A percentile compares a stretch with the other conserved stretches of the same genome.
Evolutionary conservation across 2,797 vertebrate genomes (phyloP).

Genomic region (Spea hammondii): DNA sequence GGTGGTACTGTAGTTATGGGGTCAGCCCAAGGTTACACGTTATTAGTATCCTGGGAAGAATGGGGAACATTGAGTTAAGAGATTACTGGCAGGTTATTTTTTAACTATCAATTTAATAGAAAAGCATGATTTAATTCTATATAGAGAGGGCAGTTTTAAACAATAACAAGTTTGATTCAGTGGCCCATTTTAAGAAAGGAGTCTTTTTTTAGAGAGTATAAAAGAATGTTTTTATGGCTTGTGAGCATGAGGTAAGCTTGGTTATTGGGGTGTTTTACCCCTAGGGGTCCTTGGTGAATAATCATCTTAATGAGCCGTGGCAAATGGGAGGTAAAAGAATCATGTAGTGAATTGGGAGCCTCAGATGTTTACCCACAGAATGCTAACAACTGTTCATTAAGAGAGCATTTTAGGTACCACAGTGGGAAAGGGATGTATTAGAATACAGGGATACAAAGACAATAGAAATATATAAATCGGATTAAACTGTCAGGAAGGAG

Average conservation of each 20-base stretch:
- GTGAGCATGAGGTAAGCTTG: constrained; percentile 31
- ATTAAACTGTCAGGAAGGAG: too few relatives aligned
- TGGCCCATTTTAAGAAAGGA: constrained; percentile 5
- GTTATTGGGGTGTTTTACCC: constrained; percentile 19
- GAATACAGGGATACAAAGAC: too few relatives aligned
- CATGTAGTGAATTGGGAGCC: constrained; percentile 4
- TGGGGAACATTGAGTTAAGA: constrained; percentile 42
- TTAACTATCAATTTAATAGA: constrained; percentile 24
- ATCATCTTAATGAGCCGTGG: constrained; percentile 19
- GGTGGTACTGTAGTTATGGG: constrained; percentile 43
- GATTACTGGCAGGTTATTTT: constrained; percentile 31
- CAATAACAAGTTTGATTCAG: constrained; percentile 33
- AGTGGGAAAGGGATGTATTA: too few relatives aligned
- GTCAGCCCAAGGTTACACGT: constrained; percentile 49
- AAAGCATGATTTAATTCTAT: constrained; percentile 26
- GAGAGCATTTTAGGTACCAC: too few relatives aligned
- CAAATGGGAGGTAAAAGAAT: constrained; percentile 40
- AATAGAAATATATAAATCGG: too few relatives aligned
- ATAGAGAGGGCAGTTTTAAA: constrained; percentile 12
- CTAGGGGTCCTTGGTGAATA: not conserved
- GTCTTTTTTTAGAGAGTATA: constrained; percentile 23
- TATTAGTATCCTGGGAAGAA: constrained; percentile 37
- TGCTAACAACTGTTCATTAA: not conserved
- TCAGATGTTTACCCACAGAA: constrained; percentile 6
- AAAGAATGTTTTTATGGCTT: constrained; percentile 34